These are phyloP conservation scores for Sitodiplosis mosellana DNA, from an alignment of 1,140 invertebrate species.

Conservation along the genomic window DNA sequence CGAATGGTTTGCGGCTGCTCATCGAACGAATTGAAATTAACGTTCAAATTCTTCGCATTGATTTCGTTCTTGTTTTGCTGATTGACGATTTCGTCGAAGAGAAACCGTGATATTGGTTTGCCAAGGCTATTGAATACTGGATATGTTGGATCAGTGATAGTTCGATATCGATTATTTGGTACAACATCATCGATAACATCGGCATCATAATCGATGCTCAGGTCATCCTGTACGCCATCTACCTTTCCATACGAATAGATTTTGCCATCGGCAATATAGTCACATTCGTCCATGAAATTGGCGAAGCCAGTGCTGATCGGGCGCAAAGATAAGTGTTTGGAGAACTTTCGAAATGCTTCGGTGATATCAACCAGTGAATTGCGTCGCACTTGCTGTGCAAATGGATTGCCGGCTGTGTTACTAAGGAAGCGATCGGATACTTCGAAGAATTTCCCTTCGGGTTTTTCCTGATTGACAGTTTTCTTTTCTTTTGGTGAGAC, in stretches of 20 bases:
- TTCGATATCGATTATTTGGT: conserved; percentile 31
- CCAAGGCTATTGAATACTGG: conserved; percentile 56
- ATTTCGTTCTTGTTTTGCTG: conserved; percentile 17
- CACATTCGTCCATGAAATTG: not conserved
- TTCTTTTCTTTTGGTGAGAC: too few species aligned
- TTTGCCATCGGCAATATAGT: not conserved
- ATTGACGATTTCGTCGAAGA: conserved; percentile 48
- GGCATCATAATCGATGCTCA: conserved; percentile 21
- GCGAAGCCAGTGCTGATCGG: not conserved
- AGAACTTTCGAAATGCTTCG: conserved; percentile 30
- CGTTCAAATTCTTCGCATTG: conserved; percentile 23
- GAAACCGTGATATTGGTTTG: conserved; percentile 43
- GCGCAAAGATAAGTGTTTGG: conserved; percentile 28
- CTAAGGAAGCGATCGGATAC: not conserved
- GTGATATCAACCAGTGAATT: conserved; percentile 32
- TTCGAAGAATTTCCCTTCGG: not conserved
- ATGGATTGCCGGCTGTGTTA: conserved; percentile 12
- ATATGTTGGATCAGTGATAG: conserved; percentile 57
- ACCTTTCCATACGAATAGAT: not conserved
- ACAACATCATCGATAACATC: conserved; percentile 22
- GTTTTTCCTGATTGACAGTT: not conserved
- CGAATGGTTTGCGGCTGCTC: conserved; percentile 16
- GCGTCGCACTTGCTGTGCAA: conserved; percentile 15
- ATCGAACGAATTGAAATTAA: conserved; percentile 27
- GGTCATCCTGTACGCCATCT: conserved; percentile 11